Evolutionary conservation across 37 sponge, comb jelly and placozoan species (phyloP), one percentile per base, ranked within the genome.

Genomic region (Amphimedon queenslandica): DNA sequence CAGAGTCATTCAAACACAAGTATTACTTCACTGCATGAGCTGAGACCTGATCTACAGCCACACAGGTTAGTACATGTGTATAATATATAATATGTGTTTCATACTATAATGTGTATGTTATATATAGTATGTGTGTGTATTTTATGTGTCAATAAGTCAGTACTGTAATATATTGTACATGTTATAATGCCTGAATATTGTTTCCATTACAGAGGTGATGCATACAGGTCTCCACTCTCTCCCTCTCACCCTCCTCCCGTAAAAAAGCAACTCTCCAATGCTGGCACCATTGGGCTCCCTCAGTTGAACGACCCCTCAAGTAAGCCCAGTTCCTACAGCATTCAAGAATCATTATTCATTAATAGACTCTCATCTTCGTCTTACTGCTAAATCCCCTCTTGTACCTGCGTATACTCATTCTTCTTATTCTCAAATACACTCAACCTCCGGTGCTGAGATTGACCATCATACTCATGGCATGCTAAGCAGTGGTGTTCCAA

Each of bases 161-260:
- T 8, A 8, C 13, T 18, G 51, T 13, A 47, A 47, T 47, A 47
- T 47, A 18, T 47, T 13, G 13, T 47, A 47, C 51, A 18, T 13
- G 13, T 47, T 47, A 8, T 47, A 47, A 18, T 47, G 8, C 51
- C 51, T 47, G 51, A 8, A 47, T 8, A 47, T 13, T 47, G 13
- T 47, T 47, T 47, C 51, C 51, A 8, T 8, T 47, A 47, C 51
- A 18, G 13, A 47, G 8, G 8, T 47, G 13, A 47, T 11, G 27
- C 61, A 25, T 11, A 6, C 61, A 60, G 13, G 8, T 47, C 61
- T n/a, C 61, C 61, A 6, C 61, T 60, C 27, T 60, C 61, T 60
- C 61, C 61, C 21, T 60, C 61, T 60, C 61, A 60, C 21, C 61
- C 61, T 60, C 61, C 61, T 60, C 61, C 61, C 27, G 28, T 60